A percentile compares a stretch with the other conserved stretches of the same genome.
phyloP scores from a whole-genome alignment of 2,797 vertebrate genomes.

The Sebastolobus altivelis region DNA sequence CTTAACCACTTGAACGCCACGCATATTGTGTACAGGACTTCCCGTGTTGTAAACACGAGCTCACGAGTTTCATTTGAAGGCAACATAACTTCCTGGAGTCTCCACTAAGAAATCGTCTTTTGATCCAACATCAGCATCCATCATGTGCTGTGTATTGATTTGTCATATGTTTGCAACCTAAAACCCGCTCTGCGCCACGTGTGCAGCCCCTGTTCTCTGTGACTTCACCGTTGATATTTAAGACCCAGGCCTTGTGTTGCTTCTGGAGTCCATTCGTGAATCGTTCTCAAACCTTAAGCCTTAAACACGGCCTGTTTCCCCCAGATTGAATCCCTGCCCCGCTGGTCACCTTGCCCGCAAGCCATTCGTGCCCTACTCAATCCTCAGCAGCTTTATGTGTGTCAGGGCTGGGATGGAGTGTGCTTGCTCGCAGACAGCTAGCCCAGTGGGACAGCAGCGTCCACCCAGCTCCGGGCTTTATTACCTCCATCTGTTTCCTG shows the following conservation, averaged over 20 bases:
- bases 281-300: constrained; percentile 24
- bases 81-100: not conserved
- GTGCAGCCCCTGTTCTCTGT: constrained; percentile 3
- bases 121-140: not conserved
- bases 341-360: constrained; percentile 42
- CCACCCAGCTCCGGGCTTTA: constrained; percentile 60
- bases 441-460: constrained; percentile 48
- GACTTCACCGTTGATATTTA: constrained; percentile 22
- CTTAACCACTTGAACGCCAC: not conserved
- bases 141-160: constrained; percentile 22
- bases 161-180: constrained; percentile 16
- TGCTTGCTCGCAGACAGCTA: constrained; percentile 38
- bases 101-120: not conserved
- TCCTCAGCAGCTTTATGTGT: constrained; percentile 49
- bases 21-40: not conserved
- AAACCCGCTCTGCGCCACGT: constrained; percentile 16
- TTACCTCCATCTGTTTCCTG: constrained; percentile 76
- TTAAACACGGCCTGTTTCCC: constrained; percentile 33
- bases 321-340: constrained; percentile 49
- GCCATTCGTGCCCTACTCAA: constrained; percentile 34
- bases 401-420: constrained; percentile 50
- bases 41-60: not conserved
- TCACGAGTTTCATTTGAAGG: not conserved
- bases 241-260: constrained; percentile 11
- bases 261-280: constrained; percentile 22